A percentile compares a stretch with the other conserved stretches of the same genome.
Conservation (phyloP, 2,113 vertebrate genomes). For the Charina bottae region DNA sequence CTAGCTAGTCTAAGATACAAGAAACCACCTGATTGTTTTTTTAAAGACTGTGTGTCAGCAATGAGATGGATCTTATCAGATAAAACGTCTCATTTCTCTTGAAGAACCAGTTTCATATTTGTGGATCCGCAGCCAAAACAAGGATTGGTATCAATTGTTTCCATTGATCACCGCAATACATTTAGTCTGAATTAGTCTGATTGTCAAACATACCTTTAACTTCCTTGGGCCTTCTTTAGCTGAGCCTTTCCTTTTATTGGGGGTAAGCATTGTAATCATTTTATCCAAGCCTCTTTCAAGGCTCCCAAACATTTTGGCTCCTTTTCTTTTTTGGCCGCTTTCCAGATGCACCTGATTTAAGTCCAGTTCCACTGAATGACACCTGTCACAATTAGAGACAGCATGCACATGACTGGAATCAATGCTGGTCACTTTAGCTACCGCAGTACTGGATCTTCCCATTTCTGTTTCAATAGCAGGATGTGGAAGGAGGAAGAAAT, state of each 20-base stretch:
- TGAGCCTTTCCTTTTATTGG: slow-evolving; percentile 82
- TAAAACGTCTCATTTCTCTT: not conserved
- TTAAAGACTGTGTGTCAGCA: not conserved
- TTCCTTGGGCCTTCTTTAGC: slow-evolving; percentile 80
- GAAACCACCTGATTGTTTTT: not conserved
- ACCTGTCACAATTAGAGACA: slow-evolving; percentile 68
- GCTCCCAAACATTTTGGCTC: slow-evolving; percentile 87
- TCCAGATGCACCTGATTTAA: slow-evolving; percentile 69
- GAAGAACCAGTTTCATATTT: not conserved
- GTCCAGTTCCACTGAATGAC: slow-evolving; percentile 83
- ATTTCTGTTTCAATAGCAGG: not conserved
- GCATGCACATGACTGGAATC: not conserved
- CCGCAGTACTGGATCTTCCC: not conserved
- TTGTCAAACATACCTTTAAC: slow-evolving; percentile 79
- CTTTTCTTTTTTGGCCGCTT: slow-evolving; percentile 86
- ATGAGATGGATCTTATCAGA: not conserved
- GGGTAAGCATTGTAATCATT: slow-evolving; percentile 91
- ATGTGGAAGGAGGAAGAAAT: not conserved
- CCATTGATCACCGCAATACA: not conserved
- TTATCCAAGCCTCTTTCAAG: slow-evolving; percentile 93
- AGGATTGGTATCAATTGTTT: not conserved
- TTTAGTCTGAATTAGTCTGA: not conserved
- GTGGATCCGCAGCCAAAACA: not conserved
- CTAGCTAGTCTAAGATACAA: not conserved
- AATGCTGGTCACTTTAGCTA: not conserved